phyloP scores from a whole-genome alignment of 2,797 vertebrate species.

The Bufotes viridis region DNA sequence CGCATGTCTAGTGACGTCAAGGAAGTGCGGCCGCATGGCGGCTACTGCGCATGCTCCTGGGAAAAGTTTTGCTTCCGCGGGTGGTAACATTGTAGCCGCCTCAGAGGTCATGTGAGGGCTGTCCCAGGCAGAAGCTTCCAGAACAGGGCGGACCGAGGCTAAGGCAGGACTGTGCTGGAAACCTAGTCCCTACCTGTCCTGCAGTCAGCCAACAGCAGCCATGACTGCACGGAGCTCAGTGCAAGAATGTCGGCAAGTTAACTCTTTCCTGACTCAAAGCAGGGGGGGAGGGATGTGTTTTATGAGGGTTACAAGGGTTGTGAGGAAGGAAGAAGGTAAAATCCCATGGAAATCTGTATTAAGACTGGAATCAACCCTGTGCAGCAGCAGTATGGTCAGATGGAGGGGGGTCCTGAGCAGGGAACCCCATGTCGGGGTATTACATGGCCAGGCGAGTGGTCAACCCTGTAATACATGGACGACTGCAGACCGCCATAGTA shows the following conservation, averaged over 20 bases:
- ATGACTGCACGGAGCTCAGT: neutral
- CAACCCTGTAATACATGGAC: too few species aligned
- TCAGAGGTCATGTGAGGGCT: slow-evolving; percentile 45
- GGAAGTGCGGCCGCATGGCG: too few species aligned
- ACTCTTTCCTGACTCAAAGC: neutral
- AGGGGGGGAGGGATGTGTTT: neutral
- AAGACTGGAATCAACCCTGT: too few species aligned
- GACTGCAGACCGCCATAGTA: too few species aligned
- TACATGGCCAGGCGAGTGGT: too few species aligned
- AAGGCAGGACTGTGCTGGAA: neutral
- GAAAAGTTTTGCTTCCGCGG: slow-evolving; percentile 5
- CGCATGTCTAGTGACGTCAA: neutral
- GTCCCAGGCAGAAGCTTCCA: slow-evolving; percentile 25
- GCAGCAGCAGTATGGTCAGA: too few species aligned
- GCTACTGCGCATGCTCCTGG: slow-evolving; percentile 15
- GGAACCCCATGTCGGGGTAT: too few species aligned
- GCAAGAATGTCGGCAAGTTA: neutral
- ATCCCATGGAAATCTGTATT: too few species aligned
- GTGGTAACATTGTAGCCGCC: neutral
- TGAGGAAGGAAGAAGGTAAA: too few species aligned
- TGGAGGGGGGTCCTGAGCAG: too few species aligned
- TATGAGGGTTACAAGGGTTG: neutral
- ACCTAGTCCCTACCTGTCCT: neutral
- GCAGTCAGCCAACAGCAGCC: neutral
- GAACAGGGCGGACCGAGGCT: neutral